Evolutionary conservation across 2,797 vertebrate species (phyloP), one percentile per base, ranked within the genome.

Genomic region (Cyclura pinguis): DNA sequence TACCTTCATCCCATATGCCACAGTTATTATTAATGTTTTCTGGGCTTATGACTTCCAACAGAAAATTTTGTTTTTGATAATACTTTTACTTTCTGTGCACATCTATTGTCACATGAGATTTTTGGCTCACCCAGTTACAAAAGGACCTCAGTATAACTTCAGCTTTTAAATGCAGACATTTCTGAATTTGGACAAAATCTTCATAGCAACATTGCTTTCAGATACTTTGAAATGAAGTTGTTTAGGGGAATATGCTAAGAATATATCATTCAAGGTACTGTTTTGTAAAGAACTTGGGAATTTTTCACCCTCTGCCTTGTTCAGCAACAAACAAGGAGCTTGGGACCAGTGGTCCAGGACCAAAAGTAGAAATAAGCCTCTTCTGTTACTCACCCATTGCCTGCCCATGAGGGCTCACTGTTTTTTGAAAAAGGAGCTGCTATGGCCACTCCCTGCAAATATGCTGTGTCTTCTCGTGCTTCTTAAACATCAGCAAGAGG

Each of bases 91-190:
- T 92, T 80, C 83, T 94, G 59, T 94, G 94, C 92, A 92, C 93
- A 93, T 76, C 93, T 59, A 62, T 93, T 90, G 91, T 93, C 92
- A 90, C 91, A 89, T 92, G 92, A 92, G 90, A 92, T 90, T 92
- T 94, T 92, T 96, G 92, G 96, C n/a, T 90, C 74, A 52, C 72
- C 89, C 90, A 29, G 42, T 12, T 69, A 32, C 32, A 32, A 10
- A 62, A 62, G 29, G 1, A 32, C 32, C 67, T 32, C 12, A 32
- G 10, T 69, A 84, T 86, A 93, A 91, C 92, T 90, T 88, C 92
- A 88, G 89, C 92, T 91, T 88, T 86, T 92, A 84, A 91, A 94
- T 92, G 81, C 52, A 52, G 93, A 74, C 72, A 78, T 59, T 86
- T 89, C 89, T 90, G 88, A 92, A 91, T 82, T 95, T 93, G 88